Evolutionary conservation across 1,140 invertebrate genomes (phyloP).

Genomic region (Gonioctena quinquepunctata): DNA sequence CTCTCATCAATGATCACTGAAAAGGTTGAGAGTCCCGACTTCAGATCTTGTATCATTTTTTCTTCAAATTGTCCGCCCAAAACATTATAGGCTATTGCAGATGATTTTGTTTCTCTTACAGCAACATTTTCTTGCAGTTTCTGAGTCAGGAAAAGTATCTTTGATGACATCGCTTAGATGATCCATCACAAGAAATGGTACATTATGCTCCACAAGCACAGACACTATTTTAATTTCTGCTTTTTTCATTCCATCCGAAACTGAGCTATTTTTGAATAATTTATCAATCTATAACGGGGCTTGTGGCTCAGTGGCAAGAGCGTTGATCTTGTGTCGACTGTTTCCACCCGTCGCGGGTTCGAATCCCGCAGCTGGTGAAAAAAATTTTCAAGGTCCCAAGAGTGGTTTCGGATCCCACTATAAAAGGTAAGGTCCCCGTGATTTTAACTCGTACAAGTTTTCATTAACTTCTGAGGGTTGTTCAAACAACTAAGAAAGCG

Average conservation of each 20-base stretch:
- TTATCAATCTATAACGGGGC: slow-evolving; percentile 31
- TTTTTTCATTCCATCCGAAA: slow-evolving; percentile 28
- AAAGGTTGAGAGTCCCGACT: slow-evolving; percentile 17
- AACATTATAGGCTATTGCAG: slow-evolving; percentile 29
- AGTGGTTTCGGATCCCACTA: too few species aligned
- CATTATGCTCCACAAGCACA: slow-evolving; percentile 35
- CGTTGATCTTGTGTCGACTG: too few species aligned
- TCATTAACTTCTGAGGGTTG: too few species aligned
- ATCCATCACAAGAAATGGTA: slow-evolving; percentile 35
- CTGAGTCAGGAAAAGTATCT: slow-evolving; percentile 27
- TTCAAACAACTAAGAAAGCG: too few species aligned
- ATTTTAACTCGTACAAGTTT: too few species aligned
- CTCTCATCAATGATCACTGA: slow-evolving; percentile 28
- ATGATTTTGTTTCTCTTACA: slow-evolving; percentile 30
- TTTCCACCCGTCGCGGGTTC: too few species aligned
- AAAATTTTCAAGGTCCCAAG: too few species aligned
- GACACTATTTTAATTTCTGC: slow-evolving; percentile 35
- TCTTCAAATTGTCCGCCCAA: slow-evolving; percentile 21
- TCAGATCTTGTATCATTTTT: slow-evolving; percentile 4
- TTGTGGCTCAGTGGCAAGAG: too few species aligned
- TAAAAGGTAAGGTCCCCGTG: too few species aligned
- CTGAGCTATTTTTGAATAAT: slow-evolving; percentile 18
- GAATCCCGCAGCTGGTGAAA: too few species aligned
- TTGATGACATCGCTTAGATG: slow-evolving; percentile 33
- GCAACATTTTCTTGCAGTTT: slow-evolving; percentile 30